Conservation (phyloP, 2,888 invertebrate species). For the Lottia scabra region DNA sequence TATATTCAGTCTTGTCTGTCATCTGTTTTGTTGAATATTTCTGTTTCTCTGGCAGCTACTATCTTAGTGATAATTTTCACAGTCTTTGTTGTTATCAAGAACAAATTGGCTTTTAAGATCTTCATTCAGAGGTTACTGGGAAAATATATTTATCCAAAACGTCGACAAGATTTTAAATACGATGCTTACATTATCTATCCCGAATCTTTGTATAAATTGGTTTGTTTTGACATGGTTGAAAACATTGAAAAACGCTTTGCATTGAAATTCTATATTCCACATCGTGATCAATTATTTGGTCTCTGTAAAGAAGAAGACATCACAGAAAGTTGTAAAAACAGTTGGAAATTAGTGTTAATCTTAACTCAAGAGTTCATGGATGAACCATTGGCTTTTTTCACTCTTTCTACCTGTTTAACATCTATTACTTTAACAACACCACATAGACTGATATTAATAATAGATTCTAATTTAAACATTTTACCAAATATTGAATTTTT, state of each 20-base stretch:
- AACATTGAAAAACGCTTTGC: background rate
- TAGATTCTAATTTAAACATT: too few relatives aligned
- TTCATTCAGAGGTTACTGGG: background rate
- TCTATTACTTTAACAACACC: too few relatives aligned
- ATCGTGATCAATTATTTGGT: background rate
- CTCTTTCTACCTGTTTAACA: too few relatives aligned
- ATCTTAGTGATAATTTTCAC: background rate
- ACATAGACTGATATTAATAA: too few relatives aligned
- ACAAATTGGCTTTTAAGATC: background rate
- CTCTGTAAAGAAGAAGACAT: background rate
- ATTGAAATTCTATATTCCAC: background rate
- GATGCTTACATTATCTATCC: background rate
- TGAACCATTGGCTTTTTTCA: too few relatives aligned
- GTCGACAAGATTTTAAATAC: background rate
- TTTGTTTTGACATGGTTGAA: background rate
- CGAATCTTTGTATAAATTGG: background rate
- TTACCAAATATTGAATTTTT: too few relatives aligned
- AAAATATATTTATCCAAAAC: background rate
- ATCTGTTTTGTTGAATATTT: background rate
- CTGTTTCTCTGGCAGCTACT: background rate
- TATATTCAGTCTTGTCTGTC: background rate
- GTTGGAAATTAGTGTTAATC: background rate
- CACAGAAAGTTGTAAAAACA: background rate
- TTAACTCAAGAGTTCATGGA: background rate
- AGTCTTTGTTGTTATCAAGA: background rate